Conservation (phyloP, 64 coral and sea anemone species). For the Stylophora pistillata region DNA sequence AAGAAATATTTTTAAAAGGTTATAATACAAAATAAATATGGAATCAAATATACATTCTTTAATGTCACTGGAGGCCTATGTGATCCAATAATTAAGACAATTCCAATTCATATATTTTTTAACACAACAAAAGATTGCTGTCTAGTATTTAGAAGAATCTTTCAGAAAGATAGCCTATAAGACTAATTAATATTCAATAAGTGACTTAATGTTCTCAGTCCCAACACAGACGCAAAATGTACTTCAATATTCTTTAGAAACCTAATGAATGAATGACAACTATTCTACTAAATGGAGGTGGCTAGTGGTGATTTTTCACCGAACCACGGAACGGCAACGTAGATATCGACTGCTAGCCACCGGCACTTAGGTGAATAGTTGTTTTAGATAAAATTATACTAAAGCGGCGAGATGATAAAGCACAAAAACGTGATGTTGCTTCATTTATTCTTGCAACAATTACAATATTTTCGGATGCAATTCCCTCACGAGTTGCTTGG, state of each 20-base stretch:
- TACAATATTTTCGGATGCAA: no score
- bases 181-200: not conserved
- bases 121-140: not conserved
- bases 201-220: not conserved
- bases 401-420: not conserved
- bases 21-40: constrained; percentile 16
- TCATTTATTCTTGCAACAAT: no score
- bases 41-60: constrained; percentile 5
- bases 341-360: no score
- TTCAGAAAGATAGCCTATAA: not conserved
- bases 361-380: no score
- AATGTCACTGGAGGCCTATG: not conserved
- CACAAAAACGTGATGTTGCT: no score
- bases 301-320: no score
- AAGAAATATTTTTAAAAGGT: not conserved
- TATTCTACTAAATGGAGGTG: no score
- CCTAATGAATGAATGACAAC: no score
- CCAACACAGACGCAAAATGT: not conserved
- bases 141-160: not conserved
- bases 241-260: not conserved
- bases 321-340: no score
- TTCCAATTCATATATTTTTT: not conserved
- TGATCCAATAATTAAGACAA: not conserved
- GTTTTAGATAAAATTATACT: not conserved
- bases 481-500: no score